Evolutionary conservation across 2,797 vertebrate genomes (phyloP), one percentile per base, ranked within the genome.

Genomic region (Salmo trutta): DNA sequence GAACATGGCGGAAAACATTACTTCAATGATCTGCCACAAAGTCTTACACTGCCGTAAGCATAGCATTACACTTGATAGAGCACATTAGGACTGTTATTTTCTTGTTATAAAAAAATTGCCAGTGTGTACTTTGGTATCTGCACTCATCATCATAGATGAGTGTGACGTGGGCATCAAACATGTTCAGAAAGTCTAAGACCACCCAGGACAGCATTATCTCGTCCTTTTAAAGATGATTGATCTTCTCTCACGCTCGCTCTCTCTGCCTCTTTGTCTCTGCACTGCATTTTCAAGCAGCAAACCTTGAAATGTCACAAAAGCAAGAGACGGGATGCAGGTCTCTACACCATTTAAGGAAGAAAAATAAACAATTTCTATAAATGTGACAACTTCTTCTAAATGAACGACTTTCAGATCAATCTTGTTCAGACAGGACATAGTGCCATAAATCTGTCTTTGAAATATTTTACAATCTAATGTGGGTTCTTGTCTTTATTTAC

Each of bases 1-100:
- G 6, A 71, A 90, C 87, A 78, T 78, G 83, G 75, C 65, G 71
- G 77, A 81, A 85, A 87, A 86, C 77, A 84, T 10, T 12, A 85
- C 84, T 77, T 73, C 29, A 79, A 78, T 27, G 76, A 76, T 31
- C 79, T 83, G 77, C 82, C 84, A 82, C 81, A 79, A 85, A 88
- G 87, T 78, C 68, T 19, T 77, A 17, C 33, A 15, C 66, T 72
- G 82, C 51, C 76, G 77, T 78, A 88, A 81, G 74, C 27, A 14
- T 33, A 6, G 12, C 66, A 62, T 62, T 21, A 62, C 10, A 64
- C 21, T 24, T 24, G n/a, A 64, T 47, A 47, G 41, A 47, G 0
- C 10, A 47, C 14, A 47, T 12, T 47, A 47, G 41, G 41, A 47
- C 41, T 47, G 41, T 47, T 47, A 47, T 47, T 47, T 47, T 47